phyloP scores from a whole-genome alignment of 2,888 invertebrate species.

The Bimastos eiseni region DNA sequence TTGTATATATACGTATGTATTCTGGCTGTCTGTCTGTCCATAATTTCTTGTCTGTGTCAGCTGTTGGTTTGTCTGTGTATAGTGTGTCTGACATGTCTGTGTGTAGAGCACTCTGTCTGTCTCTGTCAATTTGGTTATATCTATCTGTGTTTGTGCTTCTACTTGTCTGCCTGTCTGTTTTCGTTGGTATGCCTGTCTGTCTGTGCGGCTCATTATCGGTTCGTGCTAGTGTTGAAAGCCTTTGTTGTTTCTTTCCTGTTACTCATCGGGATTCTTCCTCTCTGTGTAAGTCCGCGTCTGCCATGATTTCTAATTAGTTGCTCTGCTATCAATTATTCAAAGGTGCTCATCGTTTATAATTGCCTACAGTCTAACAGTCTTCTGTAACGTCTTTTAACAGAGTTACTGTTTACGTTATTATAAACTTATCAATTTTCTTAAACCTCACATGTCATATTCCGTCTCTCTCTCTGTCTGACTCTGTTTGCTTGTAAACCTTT shows the following conservation, averaged over 20 bases:
- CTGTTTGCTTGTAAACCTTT: background rate
- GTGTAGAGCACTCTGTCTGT: background rate
- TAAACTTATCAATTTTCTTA: no score
- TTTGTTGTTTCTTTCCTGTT: background rate
- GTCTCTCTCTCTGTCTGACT: background rate
- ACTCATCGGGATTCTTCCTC: slow-evolving; percentile 5
- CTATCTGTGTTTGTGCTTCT: background rate
- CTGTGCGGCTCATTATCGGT: background rate
- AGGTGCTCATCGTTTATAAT: background rate
- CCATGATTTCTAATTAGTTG: background rate
- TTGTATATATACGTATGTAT: background rate
- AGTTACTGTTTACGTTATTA: background rate
- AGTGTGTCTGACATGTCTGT: background rate
- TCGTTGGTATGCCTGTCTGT: background rate
- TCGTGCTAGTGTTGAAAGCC: background rate
- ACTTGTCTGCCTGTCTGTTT: background rate
- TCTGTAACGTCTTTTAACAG: background rate
- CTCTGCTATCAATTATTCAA: background rate
- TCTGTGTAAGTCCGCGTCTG: background rate
- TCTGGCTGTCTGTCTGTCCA: background rate
- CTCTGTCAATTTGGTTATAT: background rate
- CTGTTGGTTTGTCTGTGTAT: no score
- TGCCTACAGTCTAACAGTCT: background rate
- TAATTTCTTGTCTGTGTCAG: no score
- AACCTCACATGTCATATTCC: background rate